Base-by-base conservation (phyloP, 2,797 vertebrate genomes). In the Eleutherodactylus coqui region DNA sequence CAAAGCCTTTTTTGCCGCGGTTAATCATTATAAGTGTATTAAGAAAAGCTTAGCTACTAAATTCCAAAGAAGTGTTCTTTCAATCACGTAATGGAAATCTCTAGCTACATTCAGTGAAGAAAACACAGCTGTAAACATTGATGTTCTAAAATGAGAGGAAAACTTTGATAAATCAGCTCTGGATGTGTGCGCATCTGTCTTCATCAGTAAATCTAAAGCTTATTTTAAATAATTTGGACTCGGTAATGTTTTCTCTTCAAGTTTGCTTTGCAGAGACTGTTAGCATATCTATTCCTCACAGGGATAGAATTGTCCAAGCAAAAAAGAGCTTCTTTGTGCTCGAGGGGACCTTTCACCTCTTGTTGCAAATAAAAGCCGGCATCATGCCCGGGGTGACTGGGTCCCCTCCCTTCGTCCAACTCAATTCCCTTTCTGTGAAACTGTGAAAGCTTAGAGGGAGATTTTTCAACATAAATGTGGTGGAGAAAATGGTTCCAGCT, bases 311-410 rank as follows among this genome's bases (percentile, higher is more conserved):
- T 93, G 93, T 92, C 89, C 87, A 82, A 16, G 86, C 88, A 91
- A 92, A 91, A 92, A 95, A 88, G 91, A 92, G 89, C 86, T 89
- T 83, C 86, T 86, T 88, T 92, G 88, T 93, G 90, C 87, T 86
- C 70, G 83, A 85, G 92, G 91, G 88, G 91, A 92, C 92, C 92
- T 89, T 79, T 93, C 87, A 90, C 90, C 91, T 91, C 91, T 89
- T 0, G 1, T 83, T 90, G 90, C 91, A 92, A 93, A 93, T 84
- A 79, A 77, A 90, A 91, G 85, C 75, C 81, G 88, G 89, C 89
- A 83, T 89, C 58, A 89, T 89, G 92, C 88, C 87, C 5, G 36
- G 89, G 89, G 85, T 88, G 82, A 87, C 77, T 87, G 69, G 86
- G 82, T 75, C 60, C 88, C 79, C 89, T 88, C 77, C 90, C 86